phyloP scores from a whole-genome alignment of 2,888 invertebrate genomes.

The Drosophila anomelani region DNA sequence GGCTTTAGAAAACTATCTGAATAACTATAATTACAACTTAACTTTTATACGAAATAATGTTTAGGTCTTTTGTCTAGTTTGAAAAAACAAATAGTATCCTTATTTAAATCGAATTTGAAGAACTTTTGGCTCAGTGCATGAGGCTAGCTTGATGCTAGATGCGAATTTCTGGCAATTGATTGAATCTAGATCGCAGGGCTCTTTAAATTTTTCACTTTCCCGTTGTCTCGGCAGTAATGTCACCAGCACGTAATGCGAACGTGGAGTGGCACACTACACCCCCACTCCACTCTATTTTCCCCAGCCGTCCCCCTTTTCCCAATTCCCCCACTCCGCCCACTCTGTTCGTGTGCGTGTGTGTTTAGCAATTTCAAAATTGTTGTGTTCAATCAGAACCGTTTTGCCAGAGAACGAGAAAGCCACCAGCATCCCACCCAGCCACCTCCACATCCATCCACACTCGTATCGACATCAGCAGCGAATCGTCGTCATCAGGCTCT shows the following conservation, averaged over 20 bases:
- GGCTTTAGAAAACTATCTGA: neutral
- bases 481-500: constrained; percentile 40
- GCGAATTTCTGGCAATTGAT: constrained; percentile 69
- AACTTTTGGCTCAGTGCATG: constrained; percentile 6
- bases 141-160: constrained; percentile 45
- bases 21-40: neutral
- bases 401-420: constrained; percentile 43
- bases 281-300: constrained; percentile 8
- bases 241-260: constrained; percentile 73
- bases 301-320: neutral
- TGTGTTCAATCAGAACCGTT: constrained; percentile 73
- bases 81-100: too few relatives aligned
- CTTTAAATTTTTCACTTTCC: constrained; percentile 72
- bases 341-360: constrained; percentile 47
- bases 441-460: constrained; percentile 22
- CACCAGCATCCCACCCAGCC: constrained; percentile 22
- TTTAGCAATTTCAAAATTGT: constrained; percentile 75
- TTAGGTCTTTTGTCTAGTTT: neutral
- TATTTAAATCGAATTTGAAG: too few relatives aligned
- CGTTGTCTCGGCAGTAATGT: constrained; percentile 62
- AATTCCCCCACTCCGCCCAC: constrained; percentile 8
- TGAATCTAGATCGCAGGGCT: constrained; percentile 55
- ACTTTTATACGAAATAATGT: neutral
- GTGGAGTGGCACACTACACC: constrained; percentile 47
- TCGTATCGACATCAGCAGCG: constrained; percentile 37